A percentile compares a stretch with the other conserved stretches of the same genome.
Evolutionary conservation across 2,797 vertebrate genomes (phyloP).

Genomic region (Pseudopleuronectes americanus): DNA sequence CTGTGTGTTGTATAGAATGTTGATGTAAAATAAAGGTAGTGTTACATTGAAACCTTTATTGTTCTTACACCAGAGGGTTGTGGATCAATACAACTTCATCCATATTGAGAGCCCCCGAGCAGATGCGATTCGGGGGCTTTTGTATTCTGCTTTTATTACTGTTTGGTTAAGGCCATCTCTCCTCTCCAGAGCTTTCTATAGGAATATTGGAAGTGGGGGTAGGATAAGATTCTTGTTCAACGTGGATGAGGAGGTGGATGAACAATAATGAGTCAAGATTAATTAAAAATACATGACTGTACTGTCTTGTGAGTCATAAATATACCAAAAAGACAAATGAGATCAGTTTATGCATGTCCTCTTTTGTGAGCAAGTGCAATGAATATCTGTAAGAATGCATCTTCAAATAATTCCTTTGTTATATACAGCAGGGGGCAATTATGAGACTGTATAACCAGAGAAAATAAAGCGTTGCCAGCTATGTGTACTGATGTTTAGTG

Average conservation of each 20-base stretch:
- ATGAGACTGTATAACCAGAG: too few relatives aligned
- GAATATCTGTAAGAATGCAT: not conserved
- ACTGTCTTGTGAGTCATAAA: constrained; percentile 2
- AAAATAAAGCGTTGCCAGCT: too few relatives aligned
- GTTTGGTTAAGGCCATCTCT: constrained; percentile 50
- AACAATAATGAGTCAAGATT: constrained; percentile 30
- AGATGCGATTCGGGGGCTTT: constrained; percentile 40
- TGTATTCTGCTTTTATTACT: constrained; percentile 50
- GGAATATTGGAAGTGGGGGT: constrained; percentile 31
- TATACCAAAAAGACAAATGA: constrained; percentile 3
- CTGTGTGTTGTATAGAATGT: not conserved
- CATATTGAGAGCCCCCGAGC: constrained; percentile 27
- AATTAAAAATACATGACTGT: constrained; percentile 28
- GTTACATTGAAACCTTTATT: constrained; percentile 6
- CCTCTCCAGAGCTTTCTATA: constrained; percentile 40
- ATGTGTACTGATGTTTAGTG: too few relatives aligned
- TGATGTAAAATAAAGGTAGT: not conserved
- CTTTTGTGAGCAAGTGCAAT: constrained; percentile 11
- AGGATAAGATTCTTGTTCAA: constrained; percentile 20
- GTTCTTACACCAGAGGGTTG: constrained; percentile 10
- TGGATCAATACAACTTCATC: constrained; percentile 46
- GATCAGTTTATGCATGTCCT: constrained; percentile 1
- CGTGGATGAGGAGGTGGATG: constrained; percentile 29
- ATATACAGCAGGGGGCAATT: not conserved
- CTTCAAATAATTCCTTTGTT: not conserved